Conservation (phyloP, 2,797 vertebrate genomes). For the Botia kubotai region DNA sequence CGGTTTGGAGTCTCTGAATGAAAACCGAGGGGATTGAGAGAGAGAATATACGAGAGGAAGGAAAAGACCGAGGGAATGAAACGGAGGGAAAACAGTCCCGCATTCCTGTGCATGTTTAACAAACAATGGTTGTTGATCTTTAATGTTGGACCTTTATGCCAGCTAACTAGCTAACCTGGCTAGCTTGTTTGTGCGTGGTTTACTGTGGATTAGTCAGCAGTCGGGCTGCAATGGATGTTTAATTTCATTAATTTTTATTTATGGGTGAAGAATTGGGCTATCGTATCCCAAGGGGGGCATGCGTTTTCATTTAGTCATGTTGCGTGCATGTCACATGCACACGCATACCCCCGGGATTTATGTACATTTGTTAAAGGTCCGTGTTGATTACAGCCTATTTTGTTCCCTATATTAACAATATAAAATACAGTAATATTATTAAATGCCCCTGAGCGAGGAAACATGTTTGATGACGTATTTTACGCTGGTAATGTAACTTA, state of each 20-base stretch:
- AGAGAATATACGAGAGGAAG: not conserved
- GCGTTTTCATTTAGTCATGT: not conserved
- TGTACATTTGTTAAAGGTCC: not conserved
- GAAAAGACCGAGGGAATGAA: not conserved
- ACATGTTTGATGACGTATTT: constrained; percentile 6
- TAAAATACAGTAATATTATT: not conserved
- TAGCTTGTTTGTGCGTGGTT: constrained; percentile 43
- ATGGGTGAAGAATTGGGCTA: not conserved
- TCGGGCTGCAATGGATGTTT: not conserved
- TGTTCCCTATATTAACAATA: not conserved
- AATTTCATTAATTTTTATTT: constrained; percentile 1
- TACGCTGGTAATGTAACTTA: not conserved
- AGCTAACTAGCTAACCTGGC: constrained; percentile 45
- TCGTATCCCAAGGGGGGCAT: not conserved
- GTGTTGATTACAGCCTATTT: not conserved
- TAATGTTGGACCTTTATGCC: not conserved
- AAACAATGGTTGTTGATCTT: constrained; percentile 23
- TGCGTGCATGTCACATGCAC: not conserved
- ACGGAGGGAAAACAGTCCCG: not conserved
- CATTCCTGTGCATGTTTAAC: constrained; percentile 27
- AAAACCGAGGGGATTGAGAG: not conserved
- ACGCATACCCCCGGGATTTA: not conserved
- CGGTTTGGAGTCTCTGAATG: constrained; percentile 30
- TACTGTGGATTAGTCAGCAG: constrained; percentile 44
- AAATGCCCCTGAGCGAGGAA: not conserved